Evolutionary conservation across 2,113 vertebrate species (phyloP).

Genomic region (Cyanoramphus novaezelandiae): DNA sequence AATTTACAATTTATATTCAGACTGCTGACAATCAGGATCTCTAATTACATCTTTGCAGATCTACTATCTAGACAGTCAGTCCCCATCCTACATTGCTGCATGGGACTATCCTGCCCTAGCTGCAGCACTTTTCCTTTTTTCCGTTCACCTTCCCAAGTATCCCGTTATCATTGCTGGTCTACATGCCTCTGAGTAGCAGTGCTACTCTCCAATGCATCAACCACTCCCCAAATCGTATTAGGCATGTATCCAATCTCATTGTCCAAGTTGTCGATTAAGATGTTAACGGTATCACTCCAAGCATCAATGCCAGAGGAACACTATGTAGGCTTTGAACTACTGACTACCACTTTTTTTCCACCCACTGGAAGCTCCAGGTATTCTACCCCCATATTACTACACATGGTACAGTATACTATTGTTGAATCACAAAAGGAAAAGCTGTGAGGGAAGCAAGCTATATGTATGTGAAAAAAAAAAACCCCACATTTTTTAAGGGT

Average conservation of each 20-base stretch:
- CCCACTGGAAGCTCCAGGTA: background rate
- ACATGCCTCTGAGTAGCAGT: background rate
- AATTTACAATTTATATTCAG: background rate
- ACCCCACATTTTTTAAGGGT: background rate
- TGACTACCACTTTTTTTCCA: background rate
- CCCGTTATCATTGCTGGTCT: background rate
- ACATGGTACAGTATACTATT: background rate
- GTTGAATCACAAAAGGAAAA: background rate
- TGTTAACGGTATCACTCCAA: background rate
- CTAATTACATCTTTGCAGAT: background rate
- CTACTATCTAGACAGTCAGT: background rate
- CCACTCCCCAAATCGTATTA: background rate
- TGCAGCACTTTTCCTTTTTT: background rate
- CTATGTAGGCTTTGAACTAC: background rate
- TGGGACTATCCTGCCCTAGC: background rate
- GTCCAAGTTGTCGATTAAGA: background rate
- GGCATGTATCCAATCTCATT: background rate
- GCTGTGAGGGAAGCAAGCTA: background rate
- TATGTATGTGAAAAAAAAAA: background rate
- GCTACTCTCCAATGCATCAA: background rate
- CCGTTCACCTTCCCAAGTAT: background rate
- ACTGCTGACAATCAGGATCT: background rate
- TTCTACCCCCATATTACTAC: background rate
- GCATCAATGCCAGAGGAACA: background rate
- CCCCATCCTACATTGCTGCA: background rate